Base-by-base conservation (phyloP, 2,888 invertebrate genomes). In the Miltochrista miniata region DNA sequence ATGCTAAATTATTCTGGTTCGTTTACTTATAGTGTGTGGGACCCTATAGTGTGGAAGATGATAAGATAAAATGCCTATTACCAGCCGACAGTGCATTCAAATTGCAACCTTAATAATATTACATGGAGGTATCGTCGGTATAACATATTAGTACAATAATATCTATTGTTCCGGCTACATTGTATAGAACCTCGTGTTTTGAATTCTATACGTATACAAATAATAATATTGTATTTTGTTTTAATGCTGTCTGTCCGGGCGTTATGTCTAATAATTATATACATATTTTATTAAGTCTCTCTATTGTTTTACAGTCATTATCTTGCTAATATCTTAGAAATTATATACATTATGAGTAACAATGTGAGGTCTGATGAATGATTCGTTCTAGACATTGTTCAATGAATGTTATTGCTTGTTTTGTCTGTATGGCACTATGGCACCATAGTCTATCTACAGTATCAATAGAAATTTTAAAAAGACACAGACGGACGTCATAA, bases 81-180 rank as follows among this genome's bases (percentile, higher is more conserved):
- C n/a, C 34, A 35, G 11, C 12, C 10, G 45, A 45, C 40, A 31
- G 30, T 31, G 36, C 46, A 38, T 53, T 38, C 37, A 38, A 43
- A 59, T 54, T 49, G 53, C 50, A 54, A 56, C 48, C 65, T 64
- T 68, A 36, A 44, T 50, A 35, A 29, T 48, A 64, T 65, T 50
- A 36, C 64, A 39, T 55, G 43, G 40, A 44, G 42, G 51, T 50
- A 42, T 50, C 50, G 47, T 15, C 45, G 45, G 45, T 40, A 54
- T 46, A 56, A 54, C 36, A 56, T 68, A 59, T 64, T 61, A 71
- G 68, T 69, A 71, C 71, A 79, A 80, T 75, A 75, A 66, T 66
- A 79, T 74, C 76, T 81, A 80, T 81, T 83, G 83, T 80, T 76
- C 70, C 64, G 53, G 54, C 61, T 64, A 77, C 74, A 74, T 73